A percentile compares a stretch with the other conserved stretches of the same genome.
Conservation (phyloP, 2,888 invertebrate species). For the Apotomis betuletana region DNA sequence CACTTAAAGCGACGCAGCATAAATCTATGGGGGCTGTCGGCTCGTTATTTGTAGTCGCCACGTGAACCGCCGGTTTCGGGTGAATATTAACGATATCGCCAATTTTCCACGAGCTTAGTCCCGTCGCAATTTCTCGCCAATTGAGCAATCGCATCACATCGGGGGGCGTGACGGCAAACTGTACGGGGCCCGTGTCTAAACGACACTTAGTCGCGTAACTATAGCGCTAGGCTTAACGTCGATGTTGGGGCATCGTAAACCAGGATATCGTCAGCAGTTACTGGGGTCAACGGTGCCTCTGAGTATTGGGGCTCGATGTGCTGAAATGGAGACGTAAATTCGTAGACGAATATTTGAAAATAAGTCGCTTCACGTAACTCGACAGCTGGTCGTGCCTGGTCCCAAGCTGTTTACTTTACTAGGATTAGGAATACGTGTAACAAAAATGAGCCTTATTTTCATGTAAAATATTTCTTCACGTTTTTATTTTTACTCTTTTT, state of each 20-base stretch:
- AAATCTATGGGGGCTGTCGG: conserved; percentile 78
- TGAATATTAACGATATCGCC: conserved; percentile 84
- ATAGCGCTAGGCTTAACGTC: conserved; percentile 25
- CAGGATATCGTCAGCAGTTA: conserved; percentile 10
- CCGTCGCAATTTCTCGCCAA: conserved; percentile 83
- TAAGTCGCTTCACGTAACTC: no score
- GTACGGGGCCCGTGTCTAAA: conserved; percentile 58
- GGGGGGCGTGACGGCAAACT: conserved; percentile 60
- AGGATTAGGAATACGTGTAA: no score
- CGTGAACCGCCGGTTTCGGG: conserved; percentile 80
- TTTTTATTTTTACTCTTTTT: no score
- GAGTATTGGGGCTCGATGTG: not conserved
- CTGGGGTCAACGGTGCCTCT: conserved; percentile 15
- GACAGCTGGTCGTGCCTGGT: no score
- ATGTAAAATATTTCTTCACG: no score
- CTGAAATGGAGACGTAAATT: not conserved
- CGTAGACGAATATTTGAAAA: not conserved
- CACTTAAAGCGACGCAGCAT: conserved; percentile 80
- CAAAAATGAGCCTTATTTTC: no score
- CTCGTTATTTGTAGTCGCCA: conserved; percentile 82
- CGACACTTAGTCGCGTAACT: conserved; percentile 36
- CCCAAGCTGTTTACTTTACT: no score
- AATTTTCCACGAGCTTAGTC: conserved; percentile 82
- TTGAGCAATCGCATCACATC: conserved; percentile 80
- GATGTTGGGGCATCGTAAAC: conserved; percentile 6